These are phyloP conservation scores for Trachymyrmex cornetzi DNA, from an alignment of 1,140 invertebrate genomes.

Conservation along the genomic window DNA sequence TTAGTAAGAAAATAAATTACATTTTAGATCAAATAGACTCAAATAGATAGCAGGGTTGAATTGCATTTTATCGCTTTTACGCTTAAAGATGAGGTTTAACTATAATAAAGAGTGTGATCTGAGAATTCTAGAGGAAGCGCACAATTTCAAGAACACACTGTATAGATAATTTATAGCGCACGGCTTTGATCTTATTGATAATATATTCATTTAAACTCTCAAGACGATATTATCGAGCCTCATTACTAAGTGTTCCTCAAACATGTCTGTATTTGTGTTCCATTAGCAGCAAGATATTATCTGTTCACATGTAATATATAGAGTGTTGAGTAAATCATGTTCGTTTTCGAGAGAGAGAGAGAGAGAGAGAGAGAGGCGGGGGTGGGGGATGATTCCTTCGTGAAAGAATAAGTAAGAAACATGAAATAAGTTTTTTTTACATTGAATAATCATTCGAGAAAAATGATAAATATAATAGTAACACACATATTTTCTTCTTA, in stretches of 20 bases:
- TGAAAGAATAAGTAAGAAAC: neutral
- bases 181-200: neutral
- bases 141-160: neutral
- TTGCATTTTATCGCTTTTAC: neutral
- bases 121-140: neutral
- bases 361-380: too few species aligned
- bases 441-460: neutral
- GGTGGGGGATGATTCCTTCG: neutral
- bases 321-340: neutral
- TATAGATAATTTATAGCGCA: neutral
- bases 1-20: too few species aligned
- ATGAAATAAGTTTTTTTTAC: neutral
- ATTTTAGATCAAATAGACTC: too few species aligned
- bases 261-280: neutral
- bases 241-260: neutral
- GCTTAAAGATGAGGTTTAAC: neutral
- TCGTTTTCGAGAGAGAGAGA: neutral
- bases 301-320: neutral
- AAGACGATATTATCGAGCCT: neutral
- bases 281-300: slow-evolving; percentile 11
- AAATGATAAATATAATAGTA: neutral
- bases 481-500: neutral
- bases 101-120: neutral
- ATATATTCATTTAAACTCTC: neutral
- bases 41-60: too few species aligned